Conservation (phyloP, 1,140 invertebrate genomes). For the Campodea augens region DNA sequence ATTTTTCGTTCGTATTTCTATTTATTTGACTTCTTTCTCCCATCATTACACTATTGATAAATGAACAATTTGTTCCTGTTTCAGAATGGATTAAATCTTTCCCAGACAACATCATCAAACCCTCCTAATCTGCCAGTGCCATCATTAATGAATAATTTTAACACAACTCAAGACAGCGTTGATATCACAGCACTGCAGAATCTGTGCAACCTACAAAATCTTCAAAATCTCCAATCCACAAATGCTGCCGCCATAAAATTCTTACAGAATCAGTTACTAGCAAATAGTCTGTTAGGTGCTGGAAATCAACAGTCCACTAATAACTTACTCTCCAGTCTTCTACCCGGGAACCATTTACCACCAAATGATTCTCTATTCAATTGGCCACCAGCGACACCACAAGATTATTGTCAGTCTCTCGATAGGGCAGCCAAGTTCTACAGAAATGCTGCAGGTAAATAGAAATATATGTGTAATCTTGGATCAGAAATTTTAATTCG, state of each 20-base stretch:
- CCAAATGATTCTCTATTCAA: too few relatives aligned
- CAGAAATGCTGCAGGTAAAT: slow-evolving; percentile 46
- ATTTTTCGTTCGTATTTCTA: too few relatives aligned
- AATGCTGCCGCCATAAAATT: too few relatives aligned
- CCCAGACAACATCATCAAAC: slow-evolving; percentile 10
- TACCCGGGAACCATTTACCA: background rate
- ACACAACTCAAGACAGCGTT: too few relatives aligned
- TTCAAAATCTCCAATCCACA: slow-evolving; percentile 6
- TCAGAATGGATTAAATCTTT: too few relatives aligned
- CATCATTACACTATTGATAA: too few relatives aligned
- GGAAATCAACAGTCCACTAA: slow-evolving; percentile 5
- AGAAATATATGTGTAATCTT: too few relatives aligned
- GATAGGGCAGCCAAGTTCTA: slow-evolving; percentile 53
- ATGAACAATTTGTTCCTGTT: too few relatives aligned
- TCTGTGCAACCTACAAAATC: slow-evolving; percentile 11
- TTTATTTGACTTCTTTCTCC: too few relatives aligned
- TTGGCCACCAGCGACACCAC: slow-evolving; percentile 18
- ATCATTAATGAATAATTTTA: too few relatives aligned
- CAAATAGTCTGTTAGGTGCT: slow-evolving; percentile 18
- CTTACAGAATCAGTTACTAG: slow-evolving; percentile 11
- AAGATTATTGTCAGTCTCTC: slow-evolving; percentile 31
- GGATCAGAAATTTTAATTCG: too few relatives aligned
- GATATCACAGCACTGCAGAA: background rate
- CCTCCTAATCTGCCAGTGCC: slow-evolving; percentile 19
- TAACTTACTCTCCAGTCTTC: slow-evolving; percentile 2